Conservation (phyloP, 2,888 invertebrate species). For the Melinopterus prodromus region DNA sequence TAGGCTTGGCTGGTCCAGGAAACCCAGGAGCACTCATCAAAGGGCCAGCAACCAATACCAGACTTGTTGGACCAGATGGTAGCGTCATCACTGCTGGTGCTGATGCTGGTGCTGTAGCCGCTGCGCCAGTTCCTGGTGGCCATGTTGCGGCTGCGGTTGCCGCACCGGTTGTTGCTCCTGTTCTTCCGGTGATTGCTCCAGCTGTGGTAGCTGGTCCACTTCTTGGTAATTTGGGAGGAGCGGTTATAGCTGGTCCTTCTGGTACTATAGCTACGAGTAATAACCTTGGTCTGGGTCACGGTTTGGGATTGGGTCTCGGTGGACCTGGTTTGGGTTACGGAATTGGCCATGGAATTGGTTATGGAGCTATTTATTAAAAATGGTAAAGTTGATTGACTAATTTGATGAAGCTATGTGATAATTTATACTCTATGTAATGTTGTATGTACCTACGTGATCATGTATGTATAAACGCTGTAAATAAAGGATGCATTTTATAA, state of each 20-base stretch:
- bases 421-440: background rate
- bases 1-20: conserved; percentile 41
- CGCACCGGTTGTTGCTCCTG: conserved; percentile 41
- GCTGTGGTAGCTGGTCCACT: conserved; percentile 26
- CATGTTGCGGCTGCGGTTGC: conserved; percentile 45
- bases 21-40: conserved; percentile 41
- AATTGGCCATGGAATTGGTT: conserved; percentile 28
- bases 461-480: background rate
- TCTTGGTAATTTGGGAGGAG: conserved; percentile 26
- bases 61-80: conserved; percentile 52
- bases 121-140: conserved; percentile 45
- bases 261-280: conserved; percentile 35
- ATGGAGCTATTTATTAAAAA: conserved; percentile 19
- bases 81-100: conserved; percentile 59
- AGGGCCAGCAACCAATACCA: conserved; percentile 42
- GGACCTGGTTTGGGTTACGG: conserved; percentile 17
- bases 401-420: conserved; percentile 11
- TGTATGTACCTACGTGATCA: background rate
- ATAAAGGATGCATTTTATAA: background rate
- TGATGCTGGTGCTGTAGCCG: conserved; percentile 47
- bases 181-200: conserved; percentile 28
- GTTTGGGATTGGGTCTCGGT: conserved; percentile 24
- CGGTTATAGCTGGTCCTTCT: conserved; percentile 38
- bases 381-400: conserved; percentile 4
- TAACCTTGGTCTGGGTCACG: conserved; percentile 21